Conservation (phyloP, 2,797 vertebrate species). For the Periparus ater region DNA sequence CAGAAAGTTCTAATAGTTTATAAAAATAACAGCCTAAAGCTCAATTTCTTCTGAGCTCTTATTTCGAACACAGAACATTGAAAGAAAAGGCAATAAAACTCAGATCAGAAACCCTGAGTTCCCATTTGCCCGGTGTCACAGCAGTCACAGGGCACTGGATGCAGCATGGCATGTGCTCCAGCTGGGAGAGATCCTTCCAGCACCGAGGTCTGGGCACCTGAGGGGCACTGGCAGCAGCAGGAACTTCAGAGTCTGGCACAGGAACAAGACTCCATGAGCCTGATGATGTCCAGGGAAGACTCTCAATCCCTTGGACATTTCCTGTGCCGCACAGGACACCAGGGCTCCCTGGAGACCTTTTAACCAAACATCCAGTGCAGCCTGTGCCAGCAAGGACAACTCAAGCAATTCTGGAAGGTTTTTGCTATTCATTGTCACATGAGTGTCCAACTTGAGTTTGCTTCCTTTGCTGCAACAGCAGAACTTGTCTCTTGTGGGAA, state of each 20-base stretch:
- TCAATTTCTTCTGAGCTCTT: not conserved
- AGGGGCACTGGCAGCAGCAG: not conserved
- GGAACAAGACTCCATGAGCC: not conserved
- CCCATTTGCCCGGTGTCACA: not conserved
- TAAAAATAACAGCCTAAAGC: constrained; percentile 33
- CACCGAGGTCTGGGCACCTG: not conserved
- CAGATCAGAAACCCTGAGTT: not conserved
- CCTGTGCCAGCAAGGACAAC: not conserved
- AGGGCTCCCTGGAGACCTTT: not conserved
- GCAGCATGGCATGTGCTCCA: fast-evolving
- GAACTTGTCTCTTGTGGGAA: not conserved
- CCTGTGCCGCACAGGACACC: not conserved
- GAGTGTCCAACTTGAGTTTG: not conserved
- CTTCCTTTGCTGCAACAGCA: not conserved
- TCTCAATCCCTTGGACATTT: not conserved
- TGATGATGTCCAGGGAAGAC: not conserved
- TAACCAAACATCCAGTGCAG: not conserved
- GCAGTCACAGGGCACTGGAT: not conserved
- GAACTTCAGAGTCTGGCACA: not conserved
- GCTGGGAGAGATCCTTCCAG: not conserved
- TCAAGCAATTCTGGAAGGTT: not conserved
- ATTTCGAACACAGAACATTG: not conserved
- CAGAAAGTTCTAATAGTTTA: not conserved
- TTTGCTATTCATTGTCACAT: not conserved
- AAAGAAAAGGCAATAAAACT: not conserved